Evolutionary conservation across 2,113 vertebrate species (phyloP).

Genomic region (Raja brachyura): DNA sequence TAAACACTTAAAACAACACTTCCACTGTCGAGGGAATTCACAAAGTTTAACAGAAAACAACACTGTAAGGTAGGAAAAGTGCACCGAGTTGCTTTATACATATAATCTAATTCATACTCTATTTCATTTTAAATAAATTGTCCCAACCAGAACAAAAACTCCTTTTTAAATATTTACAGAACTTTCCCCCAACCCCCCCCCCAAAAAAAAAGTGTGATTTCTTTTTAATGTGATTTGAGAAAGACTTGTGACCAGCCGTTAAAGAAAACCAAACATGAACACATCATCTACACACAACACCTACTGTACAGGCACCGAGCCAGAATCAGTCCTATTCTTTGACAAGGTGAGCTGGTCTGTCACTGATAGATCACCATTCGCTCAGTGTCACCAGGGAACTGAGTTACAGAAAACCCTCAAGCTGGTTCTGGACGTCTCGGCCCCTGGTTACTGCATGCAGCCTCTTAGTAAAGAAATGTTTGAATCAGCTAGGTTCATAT

Average conservation of each 20-base stretch:
- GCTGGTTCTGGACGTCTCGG: background rate
- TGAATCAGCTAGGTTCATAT: conserved; percentile 18
- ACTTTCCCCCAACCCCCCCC: background rate
- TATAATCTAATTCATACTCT: conserved; percentile 53
- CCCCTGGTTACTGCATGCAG: background rate
- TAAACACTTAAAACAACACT: conserved; percentile 55
- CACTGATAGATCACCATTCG: conserved; percentile 4
- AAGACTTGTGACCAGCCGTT: background rate
- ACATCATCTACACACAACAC: background rate
- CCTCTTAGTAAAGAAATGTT: background rate
- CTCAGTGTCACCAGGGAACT: conserved; percentile 18
- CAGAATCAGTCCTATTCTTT: conserved; percentile 4
- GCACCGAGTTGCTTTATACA: conserved; percentile 65
- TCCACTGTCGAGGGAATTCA: conserved; percentile 49
- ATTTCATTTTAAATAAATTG: conserved; percentile 51
- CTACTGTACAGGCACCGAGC: conserved; percentile 20
- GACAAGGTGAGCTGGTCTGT: conserved; percentile 12
- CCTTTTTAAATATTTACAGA: conserved; percentile 38
- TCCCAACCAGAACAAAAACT: conserved; percentile 45
- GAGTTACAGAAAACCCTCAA: conserved; percentile 2
- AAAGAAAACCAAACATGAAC: background rate
- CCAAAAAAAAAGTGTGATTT: background rate
- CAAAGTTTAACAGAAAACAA: conserved; percentile 49
- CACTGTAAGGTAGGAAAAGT: conserved; percentile 68
- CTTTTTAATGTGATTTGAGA: background rate